Evolutionary conservation across 2,888 invertebrate species (phyloP).

Genomic region (Caenorhabditis auriculariae): DNA sequence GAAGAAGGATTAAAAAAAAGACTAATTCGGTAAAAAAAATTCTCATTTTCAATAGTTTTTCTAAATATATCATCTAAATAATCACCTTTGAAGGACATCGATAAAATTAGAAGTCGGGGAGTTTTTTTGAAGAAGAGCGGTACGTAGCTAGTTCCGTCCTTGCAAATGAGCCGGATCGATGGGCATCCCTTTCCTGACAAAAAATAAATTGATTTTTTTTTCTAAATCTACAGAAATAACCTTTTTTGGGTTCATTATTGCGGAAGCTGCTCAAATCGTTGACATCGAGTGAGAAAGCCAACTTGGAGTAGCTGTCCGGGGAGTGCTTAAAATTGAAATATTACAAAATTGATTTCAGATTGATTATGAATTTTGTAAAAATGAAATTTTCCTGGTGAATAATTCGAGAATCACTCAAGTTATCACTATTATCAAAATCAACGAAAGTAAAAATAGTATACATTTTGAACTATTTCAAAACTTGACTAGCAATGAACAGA

Average conservation of each 20-base stretch:
- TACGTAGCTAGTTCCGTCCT: slow-evolving; percentile 75
- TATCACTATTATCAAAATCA: no score
- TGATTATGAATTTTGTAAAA: no score
- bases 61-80: slow-evolving; percentile 52
- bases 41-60: not conserved
- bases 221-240: not conserved
- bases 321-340: not conserved
- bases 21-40: no score
- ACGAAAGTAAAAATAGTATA: no score
- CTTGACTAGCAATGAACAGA: no score
- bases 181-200: slow-evolving; percentile 19
- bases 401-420: no score
- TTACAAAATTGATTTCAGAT: no score
- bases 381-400: no score
- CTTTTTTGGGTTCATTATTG: slow-evolving; percentile 47
- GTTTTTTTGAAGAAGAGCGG: slow-evolving; percentile 84
- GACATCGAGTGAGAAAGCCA: slow-evolving; percentile 54
- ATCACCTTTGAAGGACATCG: slow-evolving; percentile 67
- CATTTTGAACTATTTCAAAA: no score
- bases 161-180: slow-evolving; percentile 71
- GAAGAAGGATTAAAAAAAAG: no score
- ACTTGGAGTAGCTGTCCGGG: slow-evolving; percentile 8
- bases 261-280: slow-evolving; percentile 58
- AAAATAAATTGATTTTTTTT: not conserved
- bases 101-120: slow-evolving; percentile 81